Evolutionary conservation across 2,113 vertebrate species (phyloP).

Genomic region (Antechinus stuartii): DNA sequence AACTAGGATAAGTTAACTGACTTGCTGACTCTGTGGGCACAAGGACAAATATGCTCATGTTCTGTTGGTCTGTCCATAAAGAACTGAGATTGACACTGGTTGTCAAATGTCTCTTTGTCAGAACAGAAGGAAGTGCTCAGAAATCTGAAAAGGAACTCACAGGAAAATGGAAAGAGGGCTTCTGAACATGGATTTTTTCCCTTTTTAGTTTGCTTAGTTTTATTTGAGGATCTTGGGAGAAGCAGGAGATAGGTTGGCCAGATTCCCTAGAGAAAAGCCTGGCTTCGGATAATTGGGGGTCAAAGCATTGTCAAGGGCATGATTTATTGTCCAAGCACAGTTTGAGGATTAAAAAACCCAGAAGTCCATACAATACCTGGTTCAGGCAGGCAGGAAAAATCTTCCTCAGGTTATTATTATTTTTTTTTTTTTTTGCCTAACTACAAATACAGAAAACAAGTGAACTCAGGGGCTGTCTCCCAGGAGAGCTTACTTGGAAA

Average conservation of each 20-base stretch:
- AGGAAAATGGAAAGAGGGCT: not conserved
- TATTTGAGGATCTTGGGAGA: conserved; percentile 51
- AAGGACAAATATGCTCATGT: not conserved
- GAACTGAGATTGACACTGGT: not conserved
- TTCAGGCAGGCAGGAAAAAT: conserved; percentile 56
- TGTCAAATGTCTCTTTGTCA: not conserved
- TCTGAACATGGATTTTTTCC: conserved; percentile 47
- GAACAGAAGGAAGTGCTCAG: not conserved
- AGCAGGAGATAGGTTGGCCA: conserved; percentile 32
- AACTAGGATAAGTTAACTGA: not conserved
- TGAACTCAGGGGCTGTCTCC: conserved; percentile 59
- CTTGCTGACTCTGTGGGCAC: not conserved
- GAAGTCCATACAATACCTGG: conserved; percentile 60
- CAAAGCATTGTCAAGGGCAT: conserved; percentile 40
- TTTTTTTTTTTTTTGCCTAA: conserved; percentile 31
- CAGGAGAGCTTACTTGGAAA: conserved; percentile 62
- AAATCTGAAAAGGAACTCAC: conserved; percentile 41
- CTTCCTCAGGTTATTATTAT: not conserved
- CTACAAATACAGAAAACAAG: conserved; percentile 76
- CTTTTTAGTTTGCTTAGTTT: conserved; percentile 65
- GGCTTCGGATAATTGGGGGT: conserved; percentile 50
- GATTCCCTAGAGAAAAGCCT: not conserved
- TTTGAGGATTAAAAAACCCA: conserved; percentile 58
- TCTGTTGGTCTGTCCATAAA: not conserved
- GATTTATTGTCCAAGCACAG: conserved; percentile 50